These are phyloP conservation scores for Drosophila gunungcola DNA, from an alignment of 1,140 invertebrate species.

Conservation along the genomic window DNA sequence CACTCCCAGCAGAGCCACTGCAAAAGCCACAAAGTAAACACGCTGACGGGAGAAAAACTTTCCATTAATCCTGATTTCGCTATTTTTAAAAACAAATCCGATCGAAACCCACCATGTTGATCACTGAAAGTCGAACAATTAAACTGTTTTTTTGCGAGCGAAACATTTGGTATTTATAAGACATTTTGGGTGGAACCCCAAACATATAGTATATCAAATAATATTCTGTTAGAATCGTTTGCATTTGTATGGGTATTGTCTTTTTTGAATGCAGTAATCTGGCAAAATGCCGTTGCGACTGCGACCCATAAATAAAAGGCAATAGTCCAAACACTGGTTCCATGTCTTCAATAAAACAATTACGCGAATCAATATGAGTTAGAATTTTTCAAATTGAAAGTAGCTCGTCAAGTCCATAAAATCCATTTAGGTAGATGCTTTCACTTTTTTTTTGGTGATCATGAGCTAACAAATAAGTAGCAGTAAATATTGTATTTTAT, in stretches of 20 bases:
- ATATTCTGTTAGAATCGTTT: slow-evolving; percentile 13
- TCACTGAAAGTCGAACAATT: slow-evolving; percentile 41
- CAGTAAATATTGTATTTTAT: background rate
- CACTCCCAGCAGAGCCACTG: slow-evolving; percentile 20
- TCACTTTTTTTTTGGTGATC: slow-evolving; percentile 36
- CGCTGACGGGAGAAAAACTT: slow-evolving; percentile 20
- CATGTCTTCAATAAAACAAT: slow-evolving; percentile 46
- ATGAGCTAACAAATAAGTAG: slow-evolving; percentile 6
- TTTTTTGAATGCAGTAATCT: slow-evolving; percentile 19
- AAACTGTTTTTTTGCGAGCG: slow-evolving; percentile 40
- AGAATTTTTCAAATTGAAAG: slow-evolving; percentile 28
- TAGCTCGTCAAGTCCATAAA: slow-evolving; percentile 47
- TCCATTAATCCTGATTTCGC: background rate
- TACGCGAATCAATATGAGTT: slow-evolving; percentile 33
- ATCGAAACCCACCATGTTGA: slow-evolving; percentile 63
- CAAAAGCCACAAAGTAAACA: slow-evolving; percentile 16
- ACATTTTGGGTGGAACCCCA: slow-evolving; percentile 21
- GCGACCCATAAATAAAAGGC: slow-evolving; percentile 31
- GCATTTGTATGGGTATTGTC: slow-evolving; percentile 18
- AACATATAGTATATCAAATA: slow-evolving; percentile 25
- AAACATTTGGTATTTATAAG: slow-evolving; percentile 62
- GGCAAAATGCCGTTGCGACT: slow-evolving; percentile 10
- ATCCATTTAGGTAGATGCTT: slow-evolving; percentile 30
- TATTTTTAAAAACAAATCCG: slow-evolving; percentile 3
- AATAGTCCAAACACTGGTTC: slow-evolving; percentile 4